These are phyloP conservation scores for Amphipyra berbera DNA, from an alignment of 2,888 invertebrate genomes.

Conservation along the genomic window DNA sequence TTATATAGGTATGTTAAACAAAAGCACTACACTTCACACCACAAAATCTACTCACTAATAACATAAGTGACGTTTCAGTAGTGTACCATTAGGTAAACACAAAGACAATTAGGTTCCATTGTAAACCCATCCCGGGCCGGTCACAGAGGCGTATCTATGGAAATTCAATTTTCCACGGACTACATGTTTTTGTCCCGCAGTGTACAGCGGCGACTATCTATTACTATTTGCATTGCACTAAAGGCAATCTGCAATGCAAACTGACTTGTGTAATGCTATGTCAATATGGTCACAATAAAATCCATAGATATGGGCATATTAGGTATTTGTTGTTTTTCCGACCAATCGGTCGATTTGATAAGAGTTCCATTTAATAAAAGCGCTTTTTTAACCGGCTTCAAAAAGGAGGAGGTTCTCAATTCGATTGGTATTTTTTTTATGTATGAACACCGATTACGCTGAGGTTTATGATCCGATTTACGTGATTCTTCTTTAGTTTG, in stretches of 20 bases:
- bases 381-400: too few relatives aligned
- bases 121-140: slow-evolving; percentile 49
- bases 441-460: too few relatives aligned
- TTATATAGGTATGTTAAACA: too few relatives aligned
- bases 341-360: too few relatives aligned
- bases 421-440: too few relatives aligned
- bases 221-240: slow-evolving; percentile 82
- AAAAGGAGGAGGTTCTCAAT: too few relatives aligned
- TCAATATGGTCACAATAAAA: background rate
- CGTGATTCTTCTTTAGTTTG: too few relatives aligned
- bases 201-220: slow-evolving; percentile 73
- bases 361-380: too few relatives aligned
- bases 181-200: slow-evolving; percentile 76
- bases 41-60: slow-evolving; percentile 37
- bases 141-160: slow-evolving; percentile 74
- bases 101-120: slow-evolving; percentile 58
- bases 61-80: slow-evolving; percentile 29
- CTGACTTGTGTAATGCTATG: slow-evolving; percentile 74
- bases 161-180: slow-evolving; percentile 81
- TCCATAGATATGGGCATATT: too few relatives aligned
- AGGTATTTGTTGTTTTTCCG: too few relatives aligned
- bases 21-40: slow-evolving; percentile 17
- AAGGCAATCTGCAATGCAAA: slow-evolving; percentile 87
- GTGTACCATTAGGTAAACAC: slow-evolving; percentile 52
- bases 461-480: too few relatives aligned